phyloP scores from a whole-genome alignment of 2,113 vertebrate species.

The Hipposideros armiger region DNA sequence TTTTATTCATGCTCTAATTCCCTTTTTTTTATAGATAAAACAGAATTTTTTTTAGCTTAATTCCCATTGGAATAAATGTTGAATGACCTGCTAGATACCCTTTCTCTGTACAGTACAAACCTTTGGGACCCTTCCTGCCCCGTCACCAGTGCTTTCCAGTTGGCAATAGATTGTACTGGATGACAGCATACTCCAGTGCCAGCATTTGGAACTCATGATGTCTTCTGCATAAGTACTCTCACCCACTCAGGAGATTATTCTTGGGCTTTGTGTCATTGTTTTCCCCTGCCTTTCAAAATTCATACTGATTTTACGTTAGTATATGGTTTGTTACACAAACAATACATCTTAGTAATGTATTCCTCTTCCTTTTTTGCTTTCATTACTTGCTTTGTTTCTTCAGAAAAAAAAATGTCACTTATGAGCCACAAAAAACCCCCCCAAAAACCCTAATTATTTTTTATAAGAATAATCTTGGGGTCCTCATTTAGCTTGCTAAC shows the following conservation, averaged over 20 bases:
- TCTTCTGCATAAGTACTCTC: not conserved
- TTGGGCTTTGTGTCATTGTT: not conserved
- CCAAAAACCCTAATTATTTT: not conserved
- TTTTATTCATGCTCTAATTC: not conserved
- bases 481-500: conserved; percentile 17
- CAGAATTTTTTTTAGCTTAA: conserved; percentile 12
- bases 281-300: not conserved
- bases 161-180: not conserved
- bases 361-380: not conserved
- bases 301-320: not conserved
- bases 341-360: not conserved
- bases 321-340: not conserved
- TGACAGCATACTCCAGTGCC: not conserved
- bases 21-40: not conserved
- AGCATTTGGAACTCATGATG: not conserved
- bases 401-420: not conserved
- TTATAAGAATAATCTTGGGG: not conserved
- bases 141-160: not conserved
- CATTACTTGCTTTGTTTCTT: conserved; percentile 32
- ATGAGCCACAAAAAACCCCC: not conserved
- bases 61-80: not conserved
- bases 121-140: not conserved
- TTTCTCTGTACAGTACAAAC: not conserved
- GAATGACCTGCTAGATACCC: not conserved
- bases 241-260: not conserved